These are phyloP conservation scores for Oxycera nigricornis DNA, from an alignment of 2,888 invertebrate genomes.

Conservation along the genomic window DNA sequence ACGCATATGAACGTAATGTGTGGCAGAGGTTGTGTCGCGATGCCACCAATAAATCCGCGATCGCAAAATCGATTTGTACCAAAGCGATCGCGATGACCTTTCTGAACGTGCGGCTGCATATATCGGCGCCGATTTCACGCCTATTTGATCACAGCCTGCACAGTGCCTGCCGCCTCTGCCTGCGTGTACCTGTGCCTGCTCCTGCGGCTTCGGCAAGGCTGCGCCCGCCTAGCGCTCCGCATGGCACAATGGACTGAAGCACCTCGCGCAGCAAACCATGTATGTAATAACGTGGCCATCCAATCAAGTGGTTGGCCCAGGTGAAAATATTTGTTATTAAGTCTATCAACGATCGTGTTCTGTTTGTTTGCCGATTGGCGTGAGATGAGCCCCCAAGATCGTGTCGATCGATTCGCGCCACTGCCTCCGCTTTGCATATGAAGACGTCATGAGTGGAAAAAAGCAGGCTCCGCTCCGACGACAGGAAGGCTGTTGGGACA, in stretches of 20 bases:
- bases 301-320: constrained; percentile 15
- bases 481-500: background rate
- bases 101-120: constrained; percentile 12
- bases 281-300: background rate
- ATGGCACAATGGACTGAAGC: background rate
- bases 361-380: constrained; percentile 22
- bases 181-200: constrained; percentile 6
- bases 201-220: constrained; percentile 26
- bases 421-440: constrained; percentile 35
- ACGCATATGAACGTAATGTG: background rate
- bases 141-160: constrained; percentile 27
- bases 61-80: constrained; percentile 32
- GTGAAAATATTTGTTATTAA: constrained; percentile 36
- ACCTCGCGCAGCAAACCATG: background rate
- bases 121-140: constrained; percentile 27
- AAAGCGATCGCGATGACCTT: constrained; percentile 40
- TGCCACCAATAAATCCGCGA: constrained; percentile 19
- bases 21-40: background rate
- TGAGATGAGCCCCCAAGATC: background rate
- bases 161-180: no score
- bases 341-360: constrained; percentile 9
- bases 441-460: constrained; percentile 37
- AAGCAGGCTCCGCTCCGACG: background rate
- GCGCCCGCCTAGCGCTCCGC: background rate
- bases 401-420: background rate